Percentiles rank a stretch among this genome's conserved stretches.
phyloP scores from a whole-genome alignment of 2,888 invertebrate species.

The Tachina lurida region DNA sequence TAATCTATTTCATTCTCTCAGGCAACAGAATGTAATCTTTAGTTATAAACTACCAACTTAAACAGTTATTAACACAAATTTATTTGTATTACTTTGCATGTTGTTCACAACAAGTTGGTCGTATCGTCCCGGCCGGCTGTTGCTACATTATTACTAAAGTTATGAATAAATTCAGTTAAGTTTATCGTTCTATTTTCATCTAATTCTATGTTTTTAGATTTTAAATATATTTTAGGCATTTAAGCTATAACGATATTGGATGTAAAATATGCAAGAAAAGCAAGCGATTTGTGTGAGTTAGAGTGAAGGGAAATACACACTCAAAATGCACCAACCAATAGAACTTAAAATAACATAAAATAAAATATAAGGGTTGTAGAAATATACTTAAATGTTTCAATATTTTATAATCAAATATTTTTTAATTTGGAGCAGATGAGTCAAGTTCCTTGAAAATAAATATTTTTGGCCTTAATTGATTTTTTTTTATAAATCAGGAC shows the following conservation, averaged over 20 bases:
- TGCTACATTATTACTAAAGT: slow-evolving; percentile 3
- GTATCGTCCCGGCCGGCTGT: slow-evolving; percentile 10
- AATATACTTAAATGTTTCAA: no score
- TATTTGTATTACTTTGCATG: slow-evolving; percentile 65
- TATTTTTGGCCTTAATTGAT: no score
- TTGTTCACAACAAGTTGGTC: slow-evolving; percentile 20
- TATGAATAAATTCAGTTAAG: slow-evolving; percentile 45
- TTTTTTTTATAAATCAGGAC: no score
- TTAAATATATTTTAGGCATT: not conserved
- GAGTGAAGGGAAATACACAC: not conserved
- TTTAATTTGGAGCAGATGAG: no score
- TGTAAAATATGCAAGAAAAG: not conserved
- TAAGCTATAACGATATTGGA: not conserved
- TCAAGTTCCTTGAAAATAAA: no score
- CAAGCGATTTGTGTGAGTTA: not conserved
- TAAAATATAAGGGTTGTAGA: no score
- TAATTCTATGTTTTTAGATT: not conserved
- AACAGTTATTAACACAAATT: slow-evolving; percentile 71
- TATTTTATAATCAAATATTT: no score
- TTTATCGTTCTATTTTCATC: slow-evolving; percentile 1
- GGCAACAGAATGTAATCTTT: slow-evolving; percentile 66
- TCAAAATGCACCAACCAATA: not conserved
- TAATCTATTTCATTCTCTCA: slow-evolving; percentile 68
- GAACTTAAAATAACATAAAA: no score
- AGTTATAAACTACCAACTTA: slow-evolving; percentile 68